Base-by-base conservation (phyloP, 2,888 invertebrate species). In the Thereva nobilitata region DNA sequence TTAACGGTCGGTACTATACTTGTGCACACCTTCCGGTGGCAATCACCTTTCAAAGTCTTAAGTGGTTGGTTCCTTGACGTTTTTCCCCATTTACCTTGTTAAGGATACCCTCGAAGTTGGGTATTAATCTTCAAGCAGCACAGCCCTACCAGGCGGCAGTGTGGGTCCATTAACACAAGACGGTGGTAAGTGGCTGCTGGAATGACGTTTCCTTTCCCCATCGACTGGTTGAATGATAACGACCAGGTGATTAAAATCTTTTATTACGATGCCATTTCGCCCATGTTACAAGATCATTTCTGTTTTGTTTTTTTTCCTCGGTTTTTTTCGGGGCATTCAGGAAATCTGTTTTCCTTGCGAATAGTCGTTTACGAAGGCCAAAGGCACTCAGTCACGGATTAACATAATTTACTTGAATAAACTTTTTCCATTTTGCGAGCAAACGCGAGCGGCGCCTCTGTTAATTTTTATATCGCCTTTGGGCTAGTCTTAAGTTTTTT, bases 281-380 rank as follows among this genome's bases (percentile, higher is more conserved):
- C 23, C 55, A 47, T 37, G 65, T 65, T 49, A 65, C 65, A 55
- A 49, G 65, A 55, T 55, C 55, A 65, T 65, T 65, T 65, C 47
- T 23, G 23, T 23, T 23, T 23, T 23, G 23, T 23, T 23, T 23
- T 23, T 23, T 23, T 23, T 23, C 23, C n/a, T n/a, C n/a, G n/a
- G 23, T 23, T 23, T 23, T 23, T 23, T 23, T 23, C 23, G 23
- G 23, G 23, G 23, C 53, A 49, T 12, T 41, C 61, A 10, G 50
- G 49, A 69, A 69, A 69, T 69, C 69, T 69, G 69, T 69, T 69
- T 69, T 69, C 67, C 59, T 67, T 47, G 40, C 64, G 67, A 59
- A 69, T 67, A 63, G 66, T 57, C 65, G 64, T 65, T 68, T 61
- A 68, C 61, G 54, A 66, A 66, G 59, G 61, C 49, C 44, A 44